Percentiles rank a stretch among this genome's conserved stretches.
Evolutionary conservation across 2,113 vertebrate species (phyloP).

Genomic region (Myodes glareolus): DNA sequence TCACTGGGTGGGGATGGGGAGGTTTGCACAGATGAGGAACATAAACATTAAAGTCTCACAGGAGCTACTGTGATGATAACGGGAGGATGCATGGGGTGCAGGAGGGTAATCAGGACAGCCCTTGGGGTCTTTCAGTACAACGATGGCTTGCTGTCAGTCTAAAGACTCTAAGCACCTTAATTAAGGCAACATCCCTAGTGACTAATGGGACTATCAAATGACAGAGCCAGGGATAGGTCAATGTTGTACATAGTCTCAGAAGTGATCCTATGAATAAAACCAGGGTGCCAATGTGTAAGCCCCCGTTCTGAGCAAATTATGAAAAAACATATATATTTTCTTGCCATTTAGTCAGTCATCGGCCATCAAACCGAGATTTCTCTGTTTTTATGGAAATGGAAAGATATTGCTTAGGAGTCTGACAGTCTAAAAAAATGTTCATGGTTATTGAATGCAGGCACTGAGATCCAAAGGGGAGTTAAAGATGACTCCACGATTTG

Average conservation of each 20-base stretch:
- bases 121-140: not conserved
- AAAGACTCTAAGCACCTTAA: not conserved
- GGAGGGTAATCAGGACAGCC: not conserved
- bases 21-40: not conserved
- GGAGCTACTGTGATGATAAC: not conserved
- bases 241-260: not conserved
- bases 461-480: not conserved
- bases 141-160: not conserved
- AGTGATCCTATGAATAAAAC: not conserved
- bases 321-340: not conserved
- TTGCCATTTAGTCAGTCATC: not conserved
- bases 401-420: not conserved
- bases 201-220: not conserved
- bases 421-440: not conserved
- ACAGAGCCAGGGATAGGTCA: not conserved
- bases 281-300: not conserved
- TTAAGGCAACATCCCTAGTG: not conserved
- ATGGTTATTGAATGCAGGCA: not conserved
- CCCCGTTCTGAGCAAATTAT: too few relatives aligned
- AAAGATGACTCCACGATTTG: not conserved
- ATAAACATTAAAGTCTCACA: not conserved
- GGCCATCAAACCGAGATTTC: not conserved
- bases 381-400: not conserved
- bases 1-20: not conserved
- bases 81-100: too few relatives aligned